These are phyloP conservation scores for Stegophylla sp. DNA, from an alignment of 2,888 invertebrate species.

Conservation along the genomic window DNA sequence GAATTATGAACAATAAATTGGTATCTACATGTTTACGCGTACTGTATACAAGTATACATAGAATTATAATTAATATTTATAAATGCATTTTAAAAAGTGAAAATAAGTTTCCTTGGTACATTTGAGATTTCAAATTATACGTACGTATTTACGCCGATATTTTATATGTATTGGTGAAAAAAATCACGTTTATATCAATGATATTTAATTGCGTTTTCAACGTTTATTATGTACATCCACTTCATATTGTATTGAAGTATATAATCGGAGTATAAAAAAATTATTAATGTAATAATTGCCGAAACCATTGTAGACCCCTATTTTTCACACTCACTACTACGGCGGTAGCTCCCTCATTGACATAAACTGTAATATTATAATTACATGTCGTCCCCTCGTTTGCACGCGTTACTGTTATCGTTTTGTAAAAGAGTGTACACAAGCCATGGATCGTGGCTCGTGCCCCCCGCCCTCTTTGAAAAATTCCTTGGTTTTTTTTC, in stretches of 20 bases:
- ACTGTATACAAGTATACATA: too few relatives aligned
- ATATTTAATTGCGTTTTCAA: too few relatives aligned
- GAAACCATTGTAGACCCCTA: conserved; percentile 8
- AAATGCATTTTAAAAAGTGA: too few relatives aligned
- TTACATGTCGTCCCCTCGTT: conserved; percentile 32
- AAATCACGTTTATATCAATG: too few relatives aligned
- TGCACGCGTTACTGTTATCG: conserved; percentile 10
- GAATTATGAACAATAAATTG: too few relatives aligned
- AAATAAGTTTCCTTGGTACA: too few relatives aligned
- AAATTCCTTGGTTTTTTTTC: conserved; percentile 29
- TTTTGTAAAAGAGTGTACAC: conserved; percentile 6
- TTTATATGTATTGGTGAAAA: too few relatives aligned
- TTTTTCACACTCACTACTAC: conserved; percentile 41
- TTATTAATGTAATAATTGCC: conserved; percentile 28
- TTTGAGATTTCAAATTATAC: too few relatives aligned
- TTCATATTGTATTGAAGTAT: not conserved
- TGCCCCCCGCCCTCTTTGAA: conserved; percentile 27
- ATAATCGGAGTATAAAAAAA: not conserved
- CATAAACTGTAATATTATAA: conserved; percentile 24
- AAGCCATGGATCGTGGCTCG: conserved; percentile 23
- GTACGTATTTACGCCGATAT: too few relatives aligned
- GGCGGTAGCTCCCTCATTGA: conserved; percentile 31
- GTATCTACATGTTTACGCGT: too few relatives aligned
- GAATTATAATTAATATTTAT: too few relatives aligned
- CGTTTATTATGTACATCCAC: not conserved